Conservation (phyloP, 1,140 invertebrate species). For the Periplaneta americana region DNA sequence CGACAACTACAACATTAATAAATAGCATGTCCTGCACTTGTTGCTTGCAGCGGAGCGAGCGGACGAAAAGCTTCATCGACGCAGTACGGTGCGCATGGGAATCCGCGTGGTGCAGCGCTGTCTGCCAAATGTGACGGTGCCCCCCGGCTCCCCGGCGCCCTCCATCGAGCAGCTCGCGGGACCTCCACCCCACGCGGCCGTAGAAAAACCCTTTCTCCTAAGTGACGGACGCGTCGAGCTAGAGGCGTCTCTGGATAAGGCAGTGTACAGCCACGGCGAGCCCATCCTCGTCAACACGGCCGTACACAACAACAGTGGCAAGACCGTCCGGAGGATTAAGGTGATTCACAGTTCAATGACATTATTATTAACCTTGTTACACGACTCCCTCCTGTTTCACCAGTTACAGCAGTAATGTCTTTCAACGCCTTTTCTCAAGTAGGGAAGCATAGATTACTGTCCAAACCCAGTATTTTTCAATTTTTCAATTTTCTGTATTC, state of each 20-base stretch:
- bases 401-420: too few relatives aligned
- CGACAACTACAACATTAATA: background rate
- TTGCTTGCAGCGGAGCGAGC: slow-evolving; percentile 58
- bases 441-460: too few relatives aligned
- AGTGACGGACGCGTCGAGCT: slow-evolving; percentile 64
- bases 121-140: background rate
- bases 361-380: too few relatives aligned
- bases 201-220: slow-evolving; percentile 55
- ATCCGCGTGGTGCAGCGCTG: slow-evolving; percentile 64
- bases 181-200: slow-evolving; percentile 35
- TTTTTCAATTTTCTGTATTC: too few relatives aligned
- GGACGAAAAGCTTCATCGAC: slow-evolving; percentile 68
- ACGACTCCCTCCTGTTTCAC: too few relatives aligned
- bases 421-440: too few relatives aligned
- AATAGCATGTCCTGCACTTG: background rate
- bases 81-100: slow-evolving; percentile 75
- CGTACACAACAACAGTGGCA: slow-evolving; percentile 90
- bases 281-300: slow-evolving; percentile 80
- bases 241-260: slow-evolving; percentile 88
- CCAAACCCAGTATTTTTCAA: too few relatives aligned
- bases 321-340: slow-evolving; percentile 89
- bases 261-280: slow-evolving; percentile 90
- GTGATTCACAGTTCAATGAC: slow-evolving; percentile 53
- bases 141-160: background rate
- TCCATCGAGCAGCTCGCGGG: background rate